Base-by-base conservation (phyloP, 2,888 invertebrate genomes). In the Drosophila putrida region DNA sequence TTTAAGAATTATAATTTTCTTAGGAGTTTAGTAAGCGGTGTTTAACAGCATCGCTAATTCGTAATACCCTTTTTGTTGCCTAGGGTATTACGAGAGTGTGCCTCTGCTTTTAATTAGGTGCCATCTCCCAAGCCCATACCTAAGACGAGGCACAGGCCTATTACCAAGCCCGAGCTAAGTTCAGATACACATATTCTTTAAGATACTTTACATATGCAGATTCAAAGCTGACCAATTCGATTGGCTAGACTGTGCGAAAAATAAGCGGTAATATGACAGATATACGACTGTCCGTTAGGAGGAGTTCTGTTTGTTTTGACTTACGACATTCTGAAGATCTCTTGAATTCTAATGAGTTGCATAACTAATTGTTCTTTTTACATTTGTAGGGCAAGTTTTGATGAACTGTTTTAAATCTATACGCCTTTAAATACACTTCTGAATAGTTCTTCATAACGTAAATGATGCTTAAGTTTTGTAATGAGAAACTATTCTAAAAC, bases 231-330 rank as follows among this genome's bases (percentile, higher is more conserved):
- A 15, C 63, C 70, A 69, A 59, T 33, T 46, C 51, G 69, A 61
- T 63, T 75, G 67, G 57, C 74, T 73, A 65, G 58, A 43, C 47
- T 49, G 74, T 89, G 89, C 63, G 71, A 78, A 63, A 82, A 82
- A 89, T 87, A 78, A 87, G 85, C 79, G 82, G 71, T 72, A 72
- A 69, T 69, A 67, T 71, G 77, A 70, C 73, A 71, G 57, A 71
- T 58, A 62, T 67, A 51, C 25, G 47, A 59, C 51, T 53, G 54
- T 50, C 85, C 85, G 88, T 88, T 84, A 88, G 85, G n/a, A 41
- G 49, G 5, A 39, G 66, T 51, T 59, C 80, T 89, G 75, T 70
- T 80, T 83, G 39, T 53, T 51, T 68, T 49, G 46, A 8, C 35
- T 11, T 5, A 10, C 8, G 8, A 61, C 35, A 58, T 50, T 62